phyloP scores from a whole-genome alignment of 2,888 invertebrate genomes.

The Linnaemya tessellans region DNA sequence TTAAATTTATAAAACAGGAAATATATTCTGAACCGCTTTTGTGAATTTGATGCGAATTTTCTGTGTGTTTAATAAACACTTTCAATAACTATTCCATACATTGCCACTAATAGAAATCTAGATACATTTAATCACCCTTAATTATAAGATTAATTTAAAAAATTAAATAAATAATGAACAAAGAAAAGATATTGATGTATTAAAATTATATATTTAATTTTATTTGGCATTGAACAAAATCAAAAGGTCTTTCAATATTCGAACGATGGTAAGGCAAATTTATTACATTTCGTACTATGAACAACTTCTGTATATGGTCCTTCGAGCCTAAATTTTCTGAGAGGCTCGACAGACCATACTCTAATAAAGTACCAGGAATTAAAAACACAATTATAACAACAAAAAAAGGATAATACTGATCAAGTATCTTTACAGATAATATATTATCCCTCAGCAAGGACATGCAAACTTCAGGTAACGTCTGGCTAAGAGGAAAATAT shows the following conservation, averaged over 20 bases:
- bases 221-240: neutral
- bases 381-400: no score
- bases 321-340: no score
- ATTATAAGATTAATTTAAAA: slow-evolving; percentile 29
- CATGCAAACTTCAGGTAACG: no score
- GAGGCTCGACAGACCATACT: no score
- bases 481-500: no score
- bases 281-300: neutral
- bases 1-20: neutral
- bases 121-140: slow-evolving; percentile 11
- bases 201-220: neutral
- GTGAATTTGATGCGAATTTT: slow-evolving; percentile 21
- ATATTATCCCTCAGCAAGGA: no score
- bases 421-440: no score
- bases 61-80: slow-evolving; percentile 35
- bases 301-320: no score
- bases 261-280: neutral
- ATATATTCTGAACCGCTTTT: neutral
- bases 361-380: no score
- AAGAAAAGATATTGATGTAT: slow-evolving; percentile 55
- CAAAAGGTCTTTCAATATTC: neutral
- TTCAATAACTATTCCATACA: slow-evolving; percentile 16
- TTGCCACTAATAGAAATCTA: slow-evolving; percentile 21
- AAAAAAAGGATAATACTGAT: no score
- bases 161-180: slow-evolving; percentile 41